Evolutionary conservation across 2,888 invertebrate species (phyloP), one percentile per base, ranked within the genome.

Genomic region (Lithophane ornitopus): DNA sequence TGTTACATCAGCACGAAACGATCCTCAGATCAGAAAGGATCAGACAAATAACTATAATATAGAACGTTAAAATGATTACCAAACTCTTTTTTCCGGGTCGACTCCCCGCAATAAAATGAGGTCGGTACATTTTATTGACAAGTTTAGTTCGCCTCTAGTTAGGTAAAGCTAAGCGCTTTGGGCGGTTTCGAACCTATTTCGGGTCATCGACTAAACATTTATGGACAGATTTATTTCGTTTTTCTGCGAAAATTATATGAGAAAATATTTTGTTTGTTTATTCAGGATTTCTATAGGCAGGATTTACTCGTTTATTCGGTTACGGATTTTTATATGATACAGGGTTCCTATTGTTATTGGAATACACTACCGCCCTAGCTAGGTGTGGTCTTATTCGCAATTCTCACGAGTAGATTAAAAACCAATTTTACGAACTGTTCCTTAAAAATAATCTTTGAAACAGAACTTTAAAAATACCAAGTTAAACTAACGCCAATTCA

Each of bases 51-150:
- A 44, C 63, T 58, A 70, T 70, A 79, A 82, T 78, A 82, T 69
- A 78, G 67, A 69, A 80, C 73, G 82, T 82, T 82, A 85, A 87
- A 85, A 85, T 83, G 83, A 86, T 88, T 80, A 82, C 80, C 77
- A 82, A 84, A 84, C 76, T 81, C 84, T 70, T 87, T 86, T 88
- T 89, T 89, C 82, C 86, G 86, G 87, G 85, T 88, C 86, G 84
- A 72, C 82, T 85, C 84, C 78, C 77, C 81, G 81, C 85, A 84
- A 88, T 90, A 86, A 91, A 91, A 89, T 90, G 88, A 88, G 87
- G 84, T 78, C 80, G 80, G 77, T 85, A 86, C 84, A 87, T 87
- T 90, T 88, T 90, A 90, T 88, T 89, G 89, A 90, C 89, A 90
- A 87, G 87, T 89, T 87, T 78, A 84, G 84, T 84, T 80, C 77